Percentiles rank a stretch among this genome's conserved stretches.
Evolutionary conservation across 2,797 vertebrate species (phyloP).

Genomic region (Danio jaintianensis): DNA sequence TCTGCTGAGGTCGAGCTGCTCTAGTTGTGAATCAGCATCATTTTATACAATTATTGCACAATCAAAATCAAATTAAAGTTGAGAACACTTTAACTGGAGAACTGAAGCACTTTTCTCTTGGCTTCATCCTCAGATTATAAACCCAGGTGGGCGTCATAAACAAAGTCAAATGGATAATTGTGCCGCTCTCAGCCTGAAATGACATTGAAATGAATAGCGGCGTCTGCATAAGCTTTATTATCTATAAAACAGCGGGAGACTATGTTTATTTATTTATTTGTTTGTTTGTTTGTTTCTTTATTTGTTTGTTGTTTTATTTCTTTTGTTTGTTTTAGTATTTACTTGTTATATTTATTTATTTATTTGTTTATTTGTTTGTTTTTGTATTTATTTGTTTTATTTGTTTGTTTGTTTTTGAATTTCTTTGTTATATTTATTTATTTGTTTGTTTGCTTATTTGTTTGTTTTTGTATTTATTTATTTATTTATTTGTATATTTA

Average conservation of each 20-base stretch:
- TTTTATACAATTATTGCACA: neutral
- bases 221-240: slow-evolving; percentile 49
- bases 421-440: too few relatives aligned
- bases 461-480: too few relatives aligned
- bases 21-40: neutral
- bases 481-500: too few relatives aligned
- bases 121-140: slow-evolving; percentile 45
- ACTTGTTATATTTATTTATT: too few relatives aligned
- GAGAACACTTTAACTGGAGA: slow-evolving; percentile 15
- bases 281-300: too few relatives aligned
- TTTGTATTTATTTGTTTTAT: too few relatives aligned
- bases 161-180: slow-evolving; percentile 56
- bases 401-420: too few relatives aligned
- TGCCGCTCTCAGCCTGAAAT: slow-evolving; percentile 18
- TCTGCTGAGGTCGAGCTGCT: neutral
- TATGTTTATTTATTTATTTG: neutral
- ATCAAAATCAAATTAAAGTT: slow-evolving; percentile 25
- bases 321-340: too few relatives aligned
- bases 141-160: slow-evolving; percentile 56
- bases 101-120: slow-evolving; percentile 33
- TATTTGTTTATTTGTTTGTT: too few relatives aligned
- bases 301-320: too few relatives aligned
- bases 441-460: too few relatives aligned
- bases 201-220: slow-evolving; percentile 52
- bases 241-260: slow-evolving; percentile 32